Evolutionary conservation across 2,113 vertebrate species (phyloP).

Genomic region (Misgurnus anguillicaudatus): DNA sequence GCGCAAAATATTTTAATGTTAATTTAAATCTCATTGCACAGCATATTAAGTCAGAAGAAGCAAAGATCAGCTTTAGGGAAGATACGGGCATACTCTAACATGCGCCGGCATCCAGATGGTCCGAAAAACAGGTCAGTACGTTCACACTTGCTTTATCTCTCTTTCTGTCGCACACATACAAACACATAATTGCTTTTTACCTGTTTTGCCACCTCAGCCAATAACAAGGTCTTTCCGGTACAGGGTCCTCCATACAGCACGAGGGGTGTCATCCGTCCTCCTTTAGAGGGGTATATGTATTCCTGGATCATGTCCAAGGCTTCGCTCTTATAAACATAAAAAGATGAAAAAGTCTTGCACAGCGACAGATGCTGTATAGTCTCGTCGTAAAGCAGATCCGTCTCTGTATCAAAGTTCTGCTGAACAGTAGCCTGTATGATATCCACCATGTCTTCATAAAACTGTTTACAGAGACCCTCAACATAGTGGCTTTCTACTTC

Average conservation of each 20-base stretch:
- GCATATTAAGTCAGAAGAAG: constrained; percentile 54
- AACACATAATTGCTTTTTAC: constrained; percentile 66
- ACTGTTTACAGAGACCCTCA: constrained; percentile 96
- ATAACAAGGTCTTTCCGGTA: constrained; percentile 93
- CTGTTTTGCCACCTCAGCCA: constrained; percentile 94
- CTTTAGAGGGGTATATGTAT: constrained; percentile 88
- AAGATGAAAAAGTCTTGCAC: constrained; percentile 86
- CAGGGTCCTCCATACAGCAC: constrained; percentile 94
- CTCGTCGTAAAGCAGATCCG: constrained; percentile 90
- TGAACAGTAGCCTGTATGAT: constrained; percentile 98
- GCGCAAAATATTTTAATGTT: constrained; percentile 48
- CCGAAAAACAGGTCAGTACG: constrained; percentile 32
- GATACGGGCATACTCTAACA: constrained; percentile 53
- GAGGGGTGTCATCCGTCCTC: constrained; percentile 84
- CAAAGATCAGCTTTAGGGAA: constrained; percentile 46
- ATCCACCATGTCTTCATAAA: constrained; percentile 99
- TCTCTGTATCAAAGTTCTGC: constrained; percentile 95
- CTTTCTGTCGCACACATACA: not conserved
- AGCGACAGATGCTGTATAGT: constrained; percentile 93
- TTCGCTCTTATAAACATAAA: constrained; percentile 91
- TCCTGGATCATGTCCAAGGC: constrained; percentile 87
- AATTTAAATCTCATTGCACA: constrained; percentile 37
- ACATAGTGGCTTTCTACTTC: constrained; percentile 98
- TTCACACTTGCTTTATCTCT: not conserved
- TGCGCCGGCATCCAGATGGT: constrained; percentile 59